These are phyloP conservation scores for Dicerorhinus sumatrensis DNA, from an alignment of 2,113 vertebrate genomes.

Conservation along the genomic window DNA sequence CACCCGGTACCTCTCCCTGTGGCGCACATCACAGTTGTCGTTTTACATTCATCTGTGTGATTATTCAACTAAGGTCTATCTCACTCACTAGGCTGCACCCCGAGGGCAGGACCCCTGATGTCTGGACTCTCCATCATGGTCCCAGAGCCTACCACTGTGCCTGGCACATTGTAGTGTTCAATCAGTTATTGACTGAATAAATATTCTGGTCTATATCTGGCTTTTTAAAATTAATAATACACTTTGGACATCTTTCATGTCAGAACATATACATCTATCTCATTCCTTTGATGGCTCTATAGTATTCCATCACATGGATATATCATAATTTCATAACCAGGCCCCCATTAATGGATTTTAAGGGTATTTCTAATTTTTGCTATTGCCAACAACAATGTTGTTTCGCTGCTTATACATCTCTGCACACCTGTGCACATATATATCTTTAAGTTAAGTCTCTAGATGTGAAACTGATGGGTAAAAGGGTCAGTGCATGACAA, in stretches of 20 bases:
- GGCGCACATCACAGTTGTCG: fast-evolving
- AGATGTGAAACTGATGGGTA: background rate
- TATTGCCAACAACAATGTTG: background rate
- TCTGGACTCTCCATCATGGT: background rate
- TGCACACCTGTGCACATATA: background rate
- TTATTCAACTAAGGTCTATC: background rate
- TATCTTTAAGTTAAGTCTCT: background rate
- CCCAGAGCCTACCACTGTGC: background rate
- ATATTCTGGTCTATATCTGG: background rate
- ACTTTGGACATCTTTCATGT: background rate
- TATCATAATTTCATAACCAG: background rate
- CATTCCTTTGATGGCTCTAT: background rate
- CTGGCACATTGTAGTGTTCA: background rate
- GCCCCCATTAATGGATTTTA: background rate
- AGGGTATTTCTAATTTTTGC: background rate
- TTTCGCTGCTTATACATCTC: background rate
- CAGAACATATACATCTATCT: background rate
- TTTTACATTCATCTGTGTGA: background rate
- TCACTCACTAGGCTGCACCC: background rate
- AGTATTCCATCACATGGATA: background rate
- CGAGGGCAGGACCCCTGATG: too few relatives aligned
- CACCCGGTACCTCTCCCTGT: background rate
- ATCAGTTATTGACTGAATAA: background rate
- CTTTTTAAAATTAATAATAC: background rate
- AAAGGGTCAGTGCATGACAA: background rate